phyloP scores from a whole-genome alignment of 2,797 vertebrate species.

The Gobionotothen gibberifrons region DNA sequence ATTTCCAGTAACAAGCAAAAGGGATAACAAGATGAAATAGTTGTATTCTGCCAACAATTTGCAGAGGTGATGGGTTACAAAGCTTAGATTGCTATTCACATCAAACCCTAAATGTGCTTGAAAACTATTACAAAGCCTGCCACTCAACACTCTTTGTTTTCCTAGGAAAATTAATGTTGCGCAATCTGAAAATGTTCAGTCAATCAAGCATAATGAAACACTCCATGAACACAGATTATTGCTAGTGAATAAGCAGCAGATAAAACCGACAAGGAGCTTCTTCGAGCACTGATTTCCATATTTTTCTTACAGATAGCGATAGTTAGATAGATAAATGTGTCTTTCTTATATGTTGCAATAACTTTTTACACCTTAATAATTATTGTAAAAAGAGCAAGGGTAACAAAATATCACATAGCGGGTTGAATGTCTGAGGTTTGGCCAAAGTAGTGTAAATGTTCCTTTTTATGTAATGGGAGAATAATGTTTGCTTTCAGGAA shows the following conservation, averaged over 20 bases:
- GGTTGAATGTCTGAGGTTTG: neutral
- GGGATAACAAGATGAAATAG: conserved; percentile 27
- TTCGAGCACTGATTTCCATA: neutral
- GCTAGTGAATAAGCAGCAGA: neutral
- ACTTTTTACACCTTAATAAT: conserved; percentile 18
- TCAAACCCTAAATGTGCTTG: neutral
- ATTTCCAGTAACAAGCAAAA: conserved; percentile 26
- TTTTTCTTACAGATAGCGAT: neutral
- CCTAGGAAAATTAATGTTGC: neutral
- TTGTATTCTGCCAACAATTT: conserved; percentile 9
- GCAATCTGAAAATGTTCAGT: conserved; percentile 4
- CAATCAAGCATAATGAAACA: conserved; percentile 12
- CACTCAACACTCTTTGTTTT: neutral
- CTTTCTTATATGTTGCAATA: neutral
- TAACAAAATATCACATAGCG: neutral
- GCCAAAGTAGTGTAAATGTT: neutral
- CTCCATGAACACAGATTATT: neutral
- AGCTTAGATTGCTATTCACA: neutral
- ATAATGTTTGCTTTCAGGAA: conserved; percentile 16
- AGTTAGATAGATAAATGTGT: neutral
- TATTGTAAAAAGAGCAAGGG: neutral
- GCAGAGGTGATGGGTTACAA: conserved; percentile 5
- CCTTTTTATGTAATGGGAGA: neutral
- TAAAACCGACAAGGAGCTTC: neutral
- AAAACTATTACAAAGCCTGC: neutral